These are phyloP conservation scores for Osmerus mordax DNA, from an alignment of 2,113 vertebrate species.

Conservation along the genomic window DNA sequence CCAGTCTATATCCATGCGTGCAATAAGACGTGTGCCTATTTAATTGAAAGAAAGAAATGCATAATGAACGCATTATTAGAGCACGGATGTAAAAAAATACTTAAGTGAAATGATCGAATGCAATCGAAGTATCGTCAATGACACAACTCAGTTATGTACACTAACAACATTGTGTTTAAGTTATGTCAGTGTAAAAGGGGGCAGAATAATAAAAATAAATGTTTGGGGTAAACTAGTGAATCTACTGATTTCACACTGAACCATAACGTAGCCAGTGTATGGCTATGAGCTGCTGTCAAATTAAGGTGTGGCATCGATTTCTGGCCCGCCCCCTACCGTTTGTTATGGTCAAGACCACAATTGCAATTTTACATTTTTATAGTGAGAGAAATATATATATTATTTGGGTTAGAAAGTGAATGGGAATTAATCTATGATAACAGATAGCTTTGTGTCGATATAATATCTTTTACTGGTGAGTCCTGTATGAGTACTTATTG, in stretches of 20 bases:
- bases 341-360: conserved; percentile 37
- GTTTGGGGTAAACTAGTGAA: no score
- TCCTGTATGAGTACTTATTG: background rate
- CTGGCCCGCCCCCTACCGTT: conserved; percentile 65
- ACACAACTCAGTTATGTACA: no score
- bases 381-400: background rate
- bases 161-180: background rate
- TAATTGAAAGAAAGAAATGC: no score
- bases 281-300: background rate
- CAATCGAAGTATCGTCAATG: no score
- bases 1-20: no score
- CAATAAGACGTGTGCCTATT: no score
- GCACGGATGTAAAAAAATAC: no score
- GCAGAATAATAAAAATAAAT: background rate
- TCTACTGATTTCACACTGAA: no score
- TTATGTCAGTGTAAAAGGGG: background rate
- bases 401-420: background rate
- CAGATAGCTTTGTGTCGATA: background rate
- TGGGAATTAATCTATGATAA: background rate
- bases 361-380: conserved; percentile 18
- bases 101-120: no score
- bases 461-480: background rate
- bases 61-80: no score
- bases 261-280: no score
- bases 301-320: conserved; percentile 59